Base-by-base conservation (phyloP, 2,888 invertebrate species). In the Sesia bembeciformis region DNA sequence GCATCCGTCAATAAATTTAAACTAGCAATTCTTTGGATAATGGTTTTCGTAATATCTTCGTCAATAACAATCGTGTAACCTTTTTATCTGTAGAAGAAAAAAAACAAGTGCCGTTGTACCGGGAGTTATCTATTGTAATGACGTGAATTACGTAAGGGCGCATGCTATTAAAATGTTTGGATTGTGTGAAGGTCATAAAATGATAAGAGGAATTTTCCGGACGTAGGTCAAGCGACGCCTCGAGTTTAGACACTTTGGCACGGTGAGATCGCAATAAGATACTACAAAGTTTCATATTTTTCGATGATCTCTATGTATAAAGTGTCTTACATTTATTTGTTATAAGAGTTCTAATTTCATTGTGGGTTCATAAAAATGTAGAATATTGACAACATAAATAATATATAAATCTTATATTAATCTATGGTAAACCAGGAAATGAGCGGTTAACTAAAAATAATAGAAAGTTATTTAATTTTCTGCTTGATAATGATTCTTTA, bases 61-160 rank as follows among this genome's bases (percentile, higher is more conserved):
- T 46, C 46, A 46, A 23, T 23, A 8, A 23, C 23, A 46, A 46
- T 46, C 4, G 46, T 39, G 38, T 50, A 50, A 50, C 50, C 50
- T 50, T 50, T 50, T 50, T 50, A 50, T 50, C 7, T 23, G 38
- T 50, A 39, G 50, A 50, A 39, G 38, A 50, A 49, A 49, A n/a
- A 50, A 39, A 23, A 50, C 38, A 50, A 50, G 39, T 50, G 50
- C 50, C 38, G 38, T 38, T 39, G 50, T 50, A 50, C 50, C 50
- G 50, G 7, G 8, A 46, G 50, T 50, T 62, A 64, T 64, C 60
- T 52, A 4, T 8, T 40, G 56, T 55, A 53, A 58, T 66, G 65
- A 65, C 67, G 64, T 57, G 55, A 65, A 67, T 69, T 66, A 70
- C 66, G 68, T 67, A 62, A 65, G 68, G 58, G 51, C 7, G 7